Evolutionary conservation across 2,888 invertebrate species (phyloP), one percentile per base, ranked within the genome.

Genomic region (Aphrophora alni): DNA sequence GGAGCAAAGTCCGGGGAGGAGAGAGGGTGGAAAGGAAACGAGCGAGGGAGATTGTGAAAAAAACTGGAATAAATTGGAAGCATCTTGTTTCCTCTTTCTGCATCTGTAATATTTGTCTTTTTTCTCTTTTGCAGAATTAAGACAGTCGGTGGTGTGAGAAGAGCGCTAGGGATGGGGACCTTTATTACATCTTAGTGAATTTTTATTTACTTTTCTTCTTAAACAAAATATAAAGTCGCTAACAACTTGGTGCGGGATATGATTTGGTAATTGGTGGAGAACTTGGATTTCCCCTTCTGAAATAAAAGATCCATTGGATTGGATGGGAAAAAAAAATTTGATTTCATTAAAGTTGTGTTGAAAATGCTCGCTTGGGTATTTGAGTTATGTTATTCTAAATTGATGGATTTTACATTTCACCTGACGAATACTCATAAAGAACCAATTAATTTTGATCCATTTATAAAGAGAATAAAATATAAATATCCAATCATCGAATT

Each of bases 31-130:
- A 14, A 14, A 59, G 59, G 59, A 59, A 59, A 59, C 59, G 59
- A 59, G 59, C 59, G 59, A 59, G 59, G 59, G 59, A 59, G 59
- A 59, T 59, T 59, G 59, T 59, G 59, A 14, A 59, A 59, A 59
- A 59, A 59, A 59, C 59, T 59, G 59, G 59, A 59, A 59, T 21
- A 59, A 59, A 59, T 59, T 59, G 59, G 59, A 59, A 59, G 59
- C 59, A 59, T 59, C 59, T 59, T 59, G 59, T 59, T 59, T 59
- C 59, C 59, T 59, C 59, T n/a, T 59, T 59, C 59, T 59, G 59
- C 21, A 59, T 59, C 59, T 59, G 59, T 21, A 59, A 21, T 21
- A 21, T 59, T 59, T n/a, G n/a, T 21, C 21, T 59, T 59, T 59
- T 59, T 21, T 59, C 59, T 59, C 44, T 44, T 59, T 59, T 59